Conservation (phyloP, 2,888 invertebrate genomes). For the Rhogogaster chlorosoma region DNA sequence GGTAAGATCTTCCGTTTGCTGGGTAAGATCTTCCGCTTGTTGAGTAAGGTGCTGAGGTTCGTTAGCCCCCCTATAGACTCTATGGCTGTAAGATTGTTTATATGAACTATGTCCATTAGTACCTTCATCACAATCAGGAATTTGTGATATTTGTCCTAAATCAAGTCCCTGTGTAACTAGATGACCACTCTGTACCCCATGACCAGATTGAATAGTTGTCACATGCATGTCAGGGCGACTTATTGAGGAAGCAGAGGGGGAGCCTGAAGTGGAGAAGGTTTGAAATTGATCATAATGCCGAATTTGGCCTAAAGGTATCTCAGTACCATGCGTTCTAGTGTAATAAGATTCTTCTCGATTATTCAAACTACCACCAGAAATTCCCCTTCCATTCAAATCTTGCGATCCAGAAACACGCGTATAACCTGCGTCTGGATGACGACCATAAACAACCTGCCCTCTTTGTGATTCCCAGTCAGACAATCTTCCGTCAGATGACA, state of each 20-base stretch:
- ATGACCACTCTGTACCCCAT: conserved; percentile 52
- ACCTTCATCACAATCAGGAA: conserved; percentile 61
- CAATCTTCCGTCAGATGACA: neutral
- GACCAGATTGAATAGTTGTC: neutral
- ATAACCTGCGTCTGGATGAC: neutral
- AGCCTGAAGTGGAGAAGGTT: neutral
- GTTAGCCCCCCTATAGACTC: conserved; percentile 62
- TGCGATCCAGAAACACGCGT: neutral
- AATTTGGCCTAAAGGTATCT: neutral
- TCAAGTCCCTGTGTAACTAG: conserved; percentile 54
- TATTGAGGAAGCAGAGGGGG: neutral
- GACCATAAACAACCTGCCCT: neutral
- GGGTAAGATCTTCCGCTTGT: conserved; percentile 58
- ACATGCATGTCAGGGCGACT: neutral
- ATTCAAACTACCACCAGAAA: neutral
- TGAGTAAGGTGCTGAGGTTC: conserved; percentile 58
- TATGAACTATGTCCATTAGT: conserved; percentile 52
- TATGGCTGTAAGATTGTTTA: conserved; percentile 51
- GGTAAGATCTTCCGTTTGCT: conserved; percentile 56
- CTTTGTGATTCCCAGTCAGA: conserved; percentile 4
- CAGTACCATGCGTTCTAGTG: neutral
- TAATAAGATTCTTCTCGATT: neutral
- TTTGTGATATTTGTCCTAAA: conserved; percentile 55
- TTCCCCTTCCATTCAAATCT: neutral
- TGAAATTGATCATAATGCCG: conserved; percentile 28